phyloP scores from a whole-genome alignment of 1,140 invertebrate genomes.

The Lucilia cuprina region DNA sequence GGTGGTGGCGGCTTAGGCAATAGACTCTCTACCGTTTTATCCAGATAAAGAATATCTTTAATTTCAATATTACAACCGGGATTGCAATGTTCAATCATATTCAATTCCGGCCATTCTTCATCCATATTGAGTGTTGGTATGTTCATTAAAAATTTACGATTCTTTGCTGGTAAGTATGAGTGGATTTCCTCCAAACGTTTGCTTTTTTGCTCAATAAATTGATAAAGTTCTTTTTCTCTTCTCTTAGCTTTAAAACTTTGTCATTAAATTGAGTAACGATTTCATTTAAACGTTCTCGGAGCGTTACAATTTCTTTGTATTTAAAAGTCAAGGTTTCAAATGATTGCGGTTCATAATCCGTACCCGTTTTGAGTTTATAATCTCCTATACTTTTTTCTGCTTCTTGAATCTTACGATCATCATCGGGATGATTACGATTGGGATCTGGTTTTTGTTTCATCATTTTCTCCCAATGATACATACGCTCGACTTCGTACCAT shows the following conservation, averaged over 20 bases:
- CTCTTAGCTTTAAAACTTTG: constrained; percentile 69
- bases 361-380: constrained; percentile 78
- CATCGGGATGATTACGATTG: constrained; percentile 69
- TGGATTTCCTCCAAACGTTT: constrained; percentile 69
- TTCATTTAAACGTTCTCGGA: constrained; percentile 66
- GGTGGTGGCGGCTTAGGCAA: constrained; percentile 5
- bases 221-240: constrained; percentile 73
- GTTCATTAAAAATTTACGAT: constrained; percentile 65
- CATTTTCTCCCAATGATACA: constrained; percentile 56
- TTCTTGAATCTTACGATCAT: constrained; percentile 70
- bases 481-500: constrained; percentile 62
- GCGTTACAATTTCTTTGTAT: constrained; percentile 66
- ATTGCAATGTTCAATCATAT: constrained; percentile 61
- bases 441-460: constrained; percentile 63
- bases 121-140: constrained; percentile 69
- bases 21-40: constrained; percentile 46
- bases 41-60: constrained; percentile 51
- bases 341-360: constrained; percentile 69
- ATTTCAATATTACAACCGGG: constrained; percentile 55
- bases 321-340: constrained; percentile 66
- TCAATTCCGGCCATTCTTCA: constrained; percentile 73
- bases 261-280: constrained; percentile 74
- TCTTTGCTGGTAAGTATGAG: constrained; percentile 67
- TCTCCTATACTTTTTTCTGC: constrained; percentile 80
- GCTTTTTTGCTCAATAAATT: constrained; percentile 67